Conservation (phyloP, 2,888 invertebrate species). For the Heteromurus nitidus region DNA sequence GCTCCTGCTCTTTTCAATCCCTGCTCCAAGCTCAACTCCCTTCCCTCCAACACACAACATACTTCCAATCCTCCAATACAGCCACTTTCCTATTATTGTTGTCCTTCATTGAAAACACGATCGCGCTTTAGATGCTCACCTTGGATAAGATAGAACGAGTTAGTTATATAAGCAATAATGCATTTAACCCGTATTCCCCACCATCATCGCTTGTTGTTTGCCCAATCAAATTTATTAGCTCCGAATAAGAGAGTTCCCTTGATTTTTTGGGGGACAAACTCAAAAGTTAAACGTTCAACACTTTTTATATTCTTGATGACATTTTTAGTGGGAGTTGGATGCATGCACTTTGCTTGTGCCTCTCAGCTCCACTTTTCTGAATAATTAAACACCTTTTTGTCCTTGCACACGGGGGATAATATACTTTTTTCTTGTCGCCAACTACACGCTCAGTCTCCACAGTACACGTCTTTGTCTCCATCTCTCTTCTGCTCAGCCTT, state of each 20-base stretch:
- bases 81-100: background rate
- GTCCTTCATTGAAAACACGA: background rate
- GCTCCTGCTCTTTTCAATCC: conserved; percentile 60
- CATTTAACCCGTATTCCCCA: no score
- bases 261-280: background rate
- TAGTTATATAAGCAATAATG: no score
- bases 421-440: background rate
- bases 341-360: background rate
- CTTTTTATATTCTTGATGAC: conserved; percentile 21
- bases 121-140: background rate
- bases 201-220: no score
- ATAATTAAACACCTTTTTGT: conserved; percentile 50
- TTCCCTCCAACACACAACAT: no score
- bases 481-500: background rate
- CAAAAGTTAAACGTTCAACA: conserved; percentile 33
- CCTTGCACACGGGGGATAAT: conserved; percentile 17
- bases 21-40: background rate
- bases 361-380: background rate
- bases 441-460: background rate
- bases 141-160: no score
- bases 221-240: background rate
- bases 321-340: background rate
- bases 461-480: background rate
- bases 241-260: background rate
- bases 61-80: no score